Conservation (phyloP, 2,113 vertebrate genomes). For the Daboia siamensis region DNA sequence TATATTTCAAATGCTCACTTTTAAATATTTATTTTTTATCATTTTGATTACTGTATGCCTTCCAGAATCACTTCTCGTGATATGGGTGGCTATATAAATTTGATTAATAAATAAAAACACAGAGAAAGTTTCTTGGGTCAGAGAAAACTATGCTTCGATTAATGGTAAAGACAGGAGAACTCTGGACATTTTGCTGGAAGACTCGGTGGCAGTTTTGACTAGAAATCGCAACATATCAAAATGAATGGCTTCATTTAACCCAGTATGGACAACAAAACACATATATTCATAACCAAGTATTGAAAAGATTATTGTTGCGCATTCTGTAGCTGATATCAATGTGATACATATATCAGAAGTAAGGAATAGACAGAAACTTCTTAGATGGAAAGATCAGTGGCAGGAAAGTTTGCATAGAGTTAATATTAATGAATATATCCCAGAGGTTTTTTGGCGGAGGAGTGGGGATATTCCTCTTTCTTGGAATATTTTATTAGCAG, state of each 20-base stretch:
- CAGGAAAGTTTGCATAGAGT: background rate
- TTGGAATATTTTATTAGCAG: background rate
- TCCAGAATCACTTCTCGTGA: background rate
- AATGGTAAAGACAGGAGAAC: background rate
- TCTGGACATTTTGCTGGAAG: background rate
- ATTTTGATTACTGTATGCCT: no score
- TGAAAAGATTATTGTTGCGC: background rate
- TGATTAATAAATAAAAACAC: no score
- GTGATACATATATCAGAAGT: background rate
- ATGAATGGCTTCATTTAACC: background rate
- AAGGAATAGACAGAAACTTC: background rate
- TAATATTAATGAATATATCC: background rate
- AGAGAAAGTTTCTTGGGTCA: background rate
- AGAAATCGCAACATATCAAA: background rate
- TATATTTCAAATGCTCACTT: no score
- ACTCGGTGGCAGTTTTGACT: background rate
- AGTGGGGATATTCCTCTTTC: no score
- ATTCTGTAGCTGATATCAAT: background rate
- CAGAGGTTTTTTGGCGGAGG: no score
- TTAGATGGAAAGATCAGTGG: background rate
- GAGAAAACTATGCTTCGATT: background rate
- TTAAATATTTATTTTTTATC: no score
- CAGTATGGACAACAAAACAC: background rate
- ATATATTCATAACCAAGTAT: background rate
- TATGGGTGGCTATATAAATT: no score